Conservation (phyloP, 2,113 vertebrate species). For the Alexandromys fortis region DNA sequence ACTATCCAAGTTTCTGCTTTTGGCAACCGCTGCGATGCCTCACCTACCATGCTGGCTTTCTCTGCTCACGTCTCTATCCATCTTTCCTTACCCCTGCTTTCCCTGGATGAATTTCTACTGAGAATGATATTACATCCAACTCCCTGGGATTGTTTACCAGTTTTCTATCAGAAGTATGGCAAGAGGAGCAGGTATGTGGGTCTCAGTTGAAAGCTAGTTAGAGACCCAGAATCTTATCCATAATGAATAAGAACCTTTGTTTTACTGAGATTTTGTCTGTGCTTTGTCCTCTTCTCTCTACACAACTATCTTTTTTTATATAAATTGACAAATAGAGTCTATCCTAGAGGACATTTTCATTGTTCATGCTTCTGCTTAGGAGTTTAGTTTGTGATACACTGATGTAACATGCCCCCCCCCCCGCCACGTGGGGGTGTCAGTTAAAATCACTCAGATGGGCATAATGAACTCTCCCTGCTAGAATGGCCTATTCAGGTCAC, state of each 20-base stretch:
- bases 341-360: not conserved
- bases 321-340: no score
- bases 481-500: rapidly evolving
- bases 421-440: not conserved
- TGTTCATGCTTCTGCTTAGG: not conserved
- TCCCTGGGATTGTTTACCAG: not conserved
- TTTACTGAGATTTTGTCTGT: not conserved
- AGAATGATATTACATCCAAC: not conserved
- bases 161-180: not conserved
- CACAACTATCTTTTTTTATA: no score
- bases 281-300: not conserved
- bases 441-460: not conserved
- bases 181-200: not conserved
- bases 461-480: no score
- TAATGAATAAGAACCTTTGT: not conserved
- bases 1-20: not conserved
- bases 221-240: not conserved
- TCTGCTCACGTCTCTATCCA: not conserved
- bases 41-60: not conserved
- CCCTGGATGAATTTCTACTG: not conserved
- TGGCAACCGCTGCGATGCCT: not conserved
- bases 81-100: no score
- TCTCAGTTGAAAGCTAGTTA: not conserved
- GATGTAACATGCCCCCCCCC: not conserved
- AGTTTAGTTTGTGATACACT: not conserved